Base-by-base conservation (phyloP, 64 coral and sea anemone species). In the Pachyseris speciosa region DNA sequence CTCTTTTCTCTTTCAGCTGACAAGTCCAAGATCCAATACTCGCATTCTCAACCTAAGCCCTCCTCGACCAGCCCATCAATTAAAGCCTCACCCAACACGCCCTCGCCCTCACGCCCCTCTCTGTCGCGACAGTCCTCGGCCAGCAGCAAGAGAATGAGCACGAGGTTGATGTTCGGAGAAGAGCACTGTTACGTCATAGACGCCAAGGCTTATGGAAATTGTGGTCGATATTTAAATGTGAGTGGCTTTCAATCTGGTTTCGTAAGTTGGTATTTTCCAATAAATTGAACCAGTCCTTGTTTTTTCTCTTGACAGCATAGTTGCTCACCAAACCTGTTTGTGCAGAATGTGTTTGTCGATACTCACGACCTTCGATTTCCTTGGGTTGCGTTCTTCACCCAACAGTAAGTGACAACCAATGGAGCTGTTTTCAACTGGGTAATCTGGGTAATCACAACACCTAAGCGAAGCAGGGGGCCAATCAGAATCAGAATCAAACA, bases 181-280 rank as follows among this genome's bases (percentile, higher is more conserved):
- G 97, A 99, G 67, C 97, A 99, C 34, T 99, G 97, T 32, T 99
- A 99, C 72, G 97, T 99, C 6, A 95, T 99, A 52, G 97, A 99
- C 22, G 97, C 97, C 27, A 98, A 98, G 59, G 94, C 93, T 27
- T 99, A 95, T 92, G 97, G 97, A 19, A 99, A 99, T 90, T 99
- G 97, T 90, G 97, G 97, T 9, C 86, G 97, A 34, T 99, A 93
- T 66, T 90, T 99, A 13, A 99, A 99, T 71, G 97, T 99, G 74
- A 77, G 95, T 93, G 49, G 3, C n/a, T 7, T 20, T 71, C 3
- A 10, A 20, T 9, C 8, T 6, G 63, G 9, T 22, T 16, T 29
- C 6, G 45, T 39, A 27, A 0, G 30, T 38, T 17, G 27, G 2
- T 29, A 5, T 69, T 42, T 50, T n/a, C n/a, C n/a, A n/a, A n/a